These are phyloP conservation scores for Corapipo altera DNA, from an alignment of 2,113 vertebrate genomes.

Conservation along the genomic window DNA sequence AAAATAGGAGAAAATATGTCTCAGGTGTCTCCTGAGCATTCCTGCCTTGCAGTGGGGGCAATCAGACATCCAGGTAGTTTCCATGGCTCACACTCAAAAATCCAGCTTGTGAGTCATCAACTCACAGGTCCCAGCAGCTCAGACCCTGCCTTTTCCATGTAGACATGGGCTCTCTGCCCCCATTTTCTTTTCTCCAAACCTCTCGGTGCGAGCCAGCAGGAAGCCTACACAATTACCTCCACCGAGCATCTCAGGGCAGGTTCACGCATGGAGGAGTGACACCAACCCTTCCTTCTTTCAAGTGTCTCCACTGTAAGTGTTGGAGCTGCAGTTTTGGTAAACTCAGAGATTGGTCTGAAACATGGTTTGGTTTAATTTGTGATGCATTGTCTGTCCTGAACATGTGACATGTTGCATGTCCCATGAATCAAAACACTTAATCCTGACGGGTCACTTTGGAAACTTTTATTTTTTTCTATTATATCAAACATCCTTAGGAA, in stretches of 20 bases:
- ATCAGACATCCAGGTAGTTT: background rate
- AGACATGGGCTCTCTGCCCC: background rate
- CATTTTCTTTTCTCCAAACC: background rate
- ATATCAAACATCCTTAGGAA: background rate
- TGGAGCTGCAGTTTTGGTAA: background rate
- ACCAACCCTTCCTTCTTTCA: background rate
- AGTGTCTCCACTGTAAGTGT: background rate
- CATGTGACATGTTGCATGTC: background rate
- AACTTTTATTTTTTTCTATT: background rate
- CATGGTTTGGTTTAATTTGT: background rate
- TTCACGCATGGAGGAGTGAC: background rate
- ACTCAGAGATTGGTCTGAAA: background rate
- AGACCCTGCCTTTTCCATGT: background rate
- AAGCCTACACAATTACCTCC: background rate
- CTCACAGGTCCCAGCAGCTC: slow-evolving; percentile 28
- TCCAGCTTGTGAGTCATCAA: background rate
- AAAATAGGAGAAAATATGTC: background rate
- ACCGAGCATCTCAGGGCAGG: background rate
- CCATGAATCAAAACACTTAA: background rate
- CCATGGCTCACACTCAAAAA: background rate
- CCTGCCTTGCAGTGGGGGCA: background rate
- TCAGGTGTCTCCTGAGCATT: background rate
- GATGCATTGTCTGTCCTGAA: background rate
- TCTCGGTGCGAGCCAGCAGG: background rate
- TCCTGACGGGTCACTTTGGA: background rate